phyloP scores from a whole-genome alignment of 2,797 vertebrate species.

The Gambusia yucatana region DNA sequence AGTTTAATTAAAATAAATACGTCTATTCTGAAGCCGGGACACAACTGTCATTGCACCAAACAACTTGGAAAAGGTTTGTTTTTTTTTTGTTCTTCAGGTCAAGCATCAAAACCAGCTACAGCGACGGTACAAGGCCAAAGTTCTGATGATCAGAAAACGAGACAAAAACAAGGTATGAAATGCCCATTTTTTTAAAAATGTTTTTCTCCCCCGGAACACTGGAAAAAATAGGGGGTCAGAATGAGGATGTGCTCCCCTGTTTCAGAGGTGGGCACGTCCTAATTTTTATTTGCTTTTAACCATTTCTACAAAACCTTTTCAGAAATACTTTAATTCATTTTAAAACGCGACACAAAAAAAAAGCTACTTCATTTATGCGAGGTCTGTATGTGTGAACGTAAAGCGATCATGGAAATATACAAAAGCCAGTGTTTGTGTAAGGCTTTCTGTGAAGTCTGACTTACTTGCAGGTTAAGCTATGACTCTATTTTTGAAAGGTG shows the following conservation, averaged over 20 bases:
- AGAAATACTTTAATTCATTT: not conserved
- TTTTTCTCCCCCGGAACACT: no score
- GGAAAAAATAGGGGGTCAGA: no score
- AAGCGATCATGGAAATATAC: not conserved
- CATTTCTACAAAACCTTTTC: no score
- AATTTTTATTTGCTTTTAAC: no score
- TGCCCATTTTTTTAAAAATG: not conserved
- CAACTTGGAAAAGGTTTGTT: not conserved
- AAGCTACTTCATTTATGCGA: not conserved
- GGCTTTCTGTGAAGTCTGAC: not conserved
- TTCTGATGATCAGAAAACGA: conserved; percentile 87
- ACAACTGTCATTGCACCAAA: not conserved
- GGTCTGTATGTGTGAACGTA: not conserved
- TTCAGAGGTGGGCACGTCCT: no score
- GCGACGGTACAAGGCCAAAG: conserved; percentile 79
- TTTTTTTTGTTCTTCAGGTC: conserved; percentile 46
- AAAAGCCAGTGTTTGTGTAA: not conserved
- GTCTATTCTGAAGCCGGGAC: not conserved
- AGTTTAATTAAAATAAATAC: not conserved
- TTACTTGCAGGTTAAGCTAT: not conserved
- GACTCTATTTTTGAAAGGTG: not conserved
- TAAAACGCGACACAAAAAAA: not conserved
- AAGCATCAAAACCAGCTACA: conserved; percentile 59
- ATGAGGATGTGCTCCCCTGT: not conserved
- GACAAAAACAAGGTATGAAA: conserved; percentile 87